Evolutionary conservation across 2,888 invertebrate species (phyloP).

Genomic region (Drosophila pseudotalamancana): DNA sequence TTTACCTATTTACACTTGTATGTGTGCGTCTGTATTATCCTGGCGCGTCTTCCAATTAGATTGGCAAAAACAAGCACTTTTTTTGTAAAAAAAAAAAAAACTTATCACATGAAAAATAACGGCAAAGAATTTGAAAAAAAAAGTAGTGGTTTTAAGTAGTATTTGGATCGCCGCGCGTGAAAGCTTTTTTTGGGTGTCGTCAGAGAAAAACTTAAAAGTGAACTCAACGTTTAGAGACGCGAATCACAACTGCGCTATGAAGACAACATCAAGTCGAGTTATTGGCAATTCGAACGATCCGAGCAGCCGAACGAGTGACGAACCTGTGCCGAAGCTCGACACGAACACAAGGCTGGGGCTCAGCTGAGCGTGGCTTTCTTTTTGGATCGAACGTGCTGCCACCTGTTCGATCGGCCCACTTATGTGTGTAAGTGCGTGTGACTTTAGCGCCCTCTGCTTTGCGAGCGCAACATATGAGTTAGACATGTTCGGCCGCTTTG

Average conservation of each 20-base stretch:
- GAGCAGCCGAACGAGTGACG: conserved; percentile 12
- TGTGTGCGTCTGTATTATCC: conserved; percentile 31
- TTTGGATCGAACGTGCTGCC: conserved; percentile 51
- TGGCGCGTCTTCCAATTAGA: conserved; percentile 19
- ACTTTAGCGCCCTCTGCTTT: conserved; percentile 28
- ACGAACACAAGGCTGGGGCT: not conserved
- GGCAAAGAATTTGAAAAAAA: conserved; percentile 22
- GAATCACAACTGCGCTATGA: conserved; percentile 79
- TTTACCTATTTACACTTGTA: conserved; percentile 53
- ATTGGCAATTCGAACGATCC: conserved; percentile 64
- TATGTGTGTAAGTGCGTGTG: not conserved
- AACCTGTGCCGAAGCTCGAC: conserved; percentile 7
- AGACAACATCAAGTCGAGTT: conserved; percentile 70
- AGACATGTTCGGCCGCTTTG: conserved; percentile 39
- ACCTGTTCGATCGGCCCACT: conserved; percentile 28
- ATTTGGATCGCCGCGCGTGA: conserved; percentile 40
- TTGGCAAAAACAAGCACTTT: conserved; percentile 21
- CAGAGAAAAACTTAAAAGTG: conserved; percentile 25
- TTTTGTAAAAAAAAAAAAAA: conserved; percentile 13
- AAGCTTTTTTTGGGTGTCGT: conserved; percentile 13
- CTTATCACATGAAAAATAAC: conserved; percentile 27
- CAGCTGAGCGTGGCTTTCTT: conserved; percentile 56
- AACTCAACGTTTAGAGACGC: conserved; percentile 73
- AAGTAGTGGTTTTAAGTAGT: not conserved
- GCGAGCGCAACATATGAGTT: conserved; percentile 15